Evolutionary conservation across 1,140 invertebrate genomes (phyloP).

Genomic region (Drosophila auraria): DNA sequence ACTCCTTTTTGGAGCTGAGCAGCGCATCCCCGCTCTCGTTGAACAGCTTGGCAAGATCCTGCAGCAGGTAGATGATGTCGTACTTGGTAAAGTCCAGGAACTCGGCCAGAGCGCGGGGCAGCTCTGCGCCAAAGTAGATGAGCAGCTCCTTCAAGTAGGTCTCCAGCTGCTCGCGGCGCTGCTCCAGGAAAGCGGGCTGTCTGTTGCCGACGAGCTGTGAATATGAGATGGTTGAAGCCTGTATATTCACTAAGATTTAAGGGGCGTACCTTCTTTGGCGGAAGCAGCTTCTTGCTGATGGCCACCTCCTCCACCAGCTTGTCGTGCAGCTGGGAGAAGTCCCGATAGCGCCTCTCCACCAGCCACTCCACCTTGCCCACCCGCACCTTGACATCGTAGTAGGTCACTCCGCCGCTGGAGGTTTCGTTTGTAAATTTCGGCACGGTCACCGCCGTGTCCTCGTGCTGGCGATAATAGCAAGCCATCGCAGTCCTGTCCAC

Average conservation of each 20-base stretch:
- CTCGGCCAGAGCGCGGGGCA: slow-evolving; percentile 91
- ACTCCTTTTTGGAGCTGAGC: slow-evolving; percentile 87
- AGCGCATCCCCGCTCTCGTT: slow-evolving; percentile 90
- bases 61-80: slow-evolving; percentile 92
- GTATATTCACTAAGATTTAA: not conserved
- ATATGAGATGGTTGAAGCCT: slow-evolving; percentile 27
- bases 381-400: slow-evolving; percentile 89
- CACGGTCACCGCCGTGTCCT: slow-evolving; percentile 87
- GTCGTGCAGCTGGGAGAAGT: slow-evolving; percentile 95
- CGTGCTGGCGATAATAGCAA: slow-evolving; percentile 87
- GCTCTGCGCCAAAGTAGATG: slow-evolving; percentile 87
- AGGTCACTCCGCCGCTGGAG: slow-evolving; percentile 87
- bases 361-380: slow-evolving; percentile 92
- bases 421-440: slow-evolving; percentile 86
- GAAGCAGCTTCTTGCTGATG: slow-evolving; percentile 93
- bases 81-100: slow-evolving; percentile 93
- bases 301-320: slow-evolving; percentile 91
- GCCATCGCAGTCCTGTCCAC: slow-evolving; percentile 86
- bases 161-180: slow-evolving; percentile 91
- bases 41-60: slow-evolving; percentile 91
- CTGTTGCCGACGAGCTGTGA: slow-evolving; percentile 89
- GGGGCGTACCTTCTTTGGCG: slow-evolving; percentile 93
- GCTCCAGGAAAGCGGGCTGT: slow-evolving; percentile 93
- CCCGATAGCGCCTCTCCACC: slow-evolving; percentile 94
- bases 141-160: slow-evolving; percentile 92